Evolutionary conservation across 37 sponge, comb jelly and placozoan species (phyloP).

Genomic region (Cliona cf. orientalis): DNA sequence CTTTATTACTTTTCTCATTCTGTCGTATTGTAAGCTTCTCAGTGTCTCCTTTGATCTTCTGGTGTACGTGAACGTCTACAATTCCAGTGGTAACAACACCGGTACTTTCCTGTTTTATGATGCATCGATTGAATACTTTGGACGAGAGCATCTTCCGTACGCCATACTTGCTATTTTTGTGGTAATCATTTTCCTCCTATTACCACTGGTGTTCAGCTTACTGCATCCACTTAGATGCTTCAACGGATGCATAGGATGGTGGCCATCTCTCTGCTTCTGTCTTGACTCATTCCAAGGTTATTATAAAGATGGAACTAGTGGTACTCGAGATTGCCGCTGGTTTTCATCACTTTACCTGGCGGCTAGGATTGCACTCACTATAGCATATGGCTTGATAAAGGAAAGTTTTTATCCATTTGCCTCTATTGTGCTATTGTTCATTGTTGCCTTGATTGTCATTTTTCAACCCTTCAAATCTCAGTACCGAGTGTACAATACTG

Average conservation of each 20-base stretch:
- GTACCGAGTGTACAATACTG: no score
- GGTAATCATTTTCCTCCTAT: slow-evolving; percentile 11
- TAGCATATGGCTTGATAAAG: background rate
- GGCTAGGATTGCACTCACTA: background rate
- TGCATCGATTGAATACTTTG: slow-evolving; percentile 13
- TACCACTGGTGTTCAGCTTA: slow-evolving; percentile 10
- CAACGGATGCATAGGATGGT: no score
- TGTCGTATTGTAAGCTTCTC: slow-evolving; percentile 35
- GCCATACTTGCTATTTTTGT: slow-evolving; percentile 27
- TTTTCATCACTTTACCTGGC: slow-evolving; percentile 21
- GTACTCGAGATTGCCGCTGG: slow-evolving; percentile 29
- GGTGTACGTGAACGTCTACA: slow-evolving; percentile 8
- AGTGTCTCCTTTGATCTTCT: slow-evolving; percentile 34
- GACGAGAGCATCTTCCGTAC: slow-evolving; percentile 26
- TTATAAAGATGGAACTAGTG: slow-evolving; percentile 34
- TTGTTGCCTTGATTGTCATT: background rate
- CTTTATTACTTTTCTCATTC: slow-evolving; percentile 41
- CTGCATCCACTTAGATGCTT: slow-evolving; percentile 11
- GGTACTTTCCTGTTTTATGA: no score
- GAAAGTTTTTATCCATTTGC: background rate
- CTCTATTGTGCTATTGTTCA: background rate
- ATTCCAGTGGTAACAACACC: background rate
- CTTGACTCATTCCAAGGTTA: slow-evolving; percentile 22
- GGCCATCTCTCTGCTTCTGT: no score
- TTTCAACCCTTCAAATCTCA: background rate